phyloP scores from a whole-genome alignment of 2,113 vertebrate genomes.

The Pachypanchax playfairii region DNA sequence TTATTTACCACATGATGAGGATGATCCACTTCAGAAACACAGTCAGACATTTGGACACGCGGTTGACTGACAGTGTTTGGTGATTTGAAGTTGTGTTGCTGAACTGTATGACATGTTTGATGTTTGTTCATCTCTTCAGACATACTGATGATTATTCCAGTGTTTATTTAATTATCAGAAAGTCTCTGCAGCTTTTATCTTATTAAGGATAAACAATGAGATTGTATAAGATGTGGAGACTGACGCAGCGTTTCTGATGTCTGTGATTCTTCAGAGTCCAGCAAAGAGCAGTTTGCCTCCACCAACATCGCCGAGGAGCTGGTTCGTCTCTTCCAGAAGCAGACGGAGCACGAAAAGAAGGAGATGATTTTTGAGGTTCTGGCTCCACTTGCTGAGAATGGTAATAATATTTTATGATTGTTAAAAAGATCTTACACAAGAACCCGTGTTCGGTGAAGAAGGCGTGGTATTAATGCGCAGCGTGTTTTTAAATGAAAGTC shows the following conservation, averaged over 20 bases:
- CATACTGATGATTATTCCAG: no score
- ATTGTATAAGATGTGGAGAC: background rate
- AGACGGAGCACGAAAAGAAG: constrained; percentile 95
- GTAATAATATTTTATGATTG: constrained; percentile 66
- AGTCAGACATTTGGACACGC: no score
- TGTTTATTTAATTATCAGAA: no score
- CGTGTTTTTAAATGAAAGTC: background rate
- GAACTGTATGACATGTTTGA: no score
- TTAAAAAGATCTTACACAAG: background rate
- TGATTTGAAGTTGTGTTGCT: no score
- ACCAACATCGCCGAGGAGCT: constrained; percentile 95
- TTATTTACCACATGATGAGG: no score
- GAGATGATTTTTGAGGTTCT: constrained; percentile 99
- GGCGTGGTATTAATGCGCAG: background rate
- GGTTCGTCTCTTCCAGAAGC: constrained; percentile 95
- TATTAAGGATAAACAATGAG: no score
- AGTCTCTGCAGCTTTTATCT: no score
- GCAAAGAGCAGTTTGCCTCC: constrained; percentile 98
- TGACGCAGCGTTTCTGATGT: background rate
- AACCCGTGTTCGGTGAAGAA: background rate
- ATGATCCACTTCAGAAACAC: no score
- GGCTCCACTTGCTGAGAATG: constrained; percentile 96
- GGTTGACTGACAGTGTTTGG: no score
- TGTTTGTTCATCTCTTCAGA: background rate
- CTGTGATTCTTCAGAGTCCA: constrained; percentile 84